Evolutionary conservation across 2,113 vertebrate species (phyloP).

Genomic region (Morone chrysops): DNA sequence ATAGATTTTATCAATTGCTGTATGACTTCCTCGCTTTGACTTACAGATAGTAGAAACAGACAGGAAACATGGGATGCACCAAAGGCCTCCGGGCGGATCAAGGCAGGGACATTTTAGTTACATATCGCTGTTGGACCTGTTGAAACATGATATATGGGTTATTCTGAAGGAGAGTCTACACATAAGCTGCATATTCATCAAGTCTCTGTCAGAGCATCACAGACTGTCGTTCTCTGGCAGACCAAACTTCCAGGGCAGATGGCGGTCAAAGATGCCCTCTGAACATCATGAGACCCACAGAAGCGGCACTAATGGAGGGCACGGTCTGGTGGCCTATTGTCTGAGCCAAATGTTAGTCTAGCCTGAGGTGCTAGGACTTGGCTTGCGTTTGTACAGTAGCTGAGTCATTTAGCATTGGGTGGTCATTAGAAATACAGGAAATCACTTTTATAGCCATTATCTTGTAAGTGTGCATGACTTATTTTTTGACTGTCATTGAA

Average conservation of each 20-base stretch:
- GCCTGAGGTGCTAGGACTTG: conserved; percentile 46
- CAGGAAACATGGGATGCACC: neutral
- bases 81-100: neutral
- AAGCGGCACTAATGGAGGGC: conserved; percentile 72
- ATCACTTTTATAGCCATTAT: conserved; percentile 22
- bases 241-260: conserved; percentile 66
- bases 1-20: neutral
- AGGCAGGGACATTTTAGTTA: neutral
- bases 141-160: neutral
- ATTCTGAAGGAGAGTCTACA: neutral
- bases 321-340: conserved; percentile 65
- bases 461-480: neutral
- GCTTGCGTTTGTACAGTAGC: conserved; percentile 49
- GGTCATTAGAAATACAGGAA: conserved; percentile 36
- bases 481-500: neutral
- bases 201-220: conserved; percentile 14
- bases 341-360: conserved; percentile 69
- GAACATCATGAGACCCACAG: conserved; percentile 58
- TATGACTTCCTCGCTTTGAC: neutral
- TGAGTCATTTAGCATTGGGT: conserved; percentile 50
- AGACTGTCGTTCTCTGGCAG: conserved; percentile 28
- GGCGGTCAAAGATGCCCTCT: conserved; percentile 63
- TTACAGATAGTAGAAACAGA: neutral
- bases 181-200: conserved; percentile 1
- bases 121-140: neutral